Evolutionary conservation across 1,140 invertebrate species (phyloP), one percentile per base, ranked within the genome.

Genomic region (Ceratoteleas bidentatus): DNA sequence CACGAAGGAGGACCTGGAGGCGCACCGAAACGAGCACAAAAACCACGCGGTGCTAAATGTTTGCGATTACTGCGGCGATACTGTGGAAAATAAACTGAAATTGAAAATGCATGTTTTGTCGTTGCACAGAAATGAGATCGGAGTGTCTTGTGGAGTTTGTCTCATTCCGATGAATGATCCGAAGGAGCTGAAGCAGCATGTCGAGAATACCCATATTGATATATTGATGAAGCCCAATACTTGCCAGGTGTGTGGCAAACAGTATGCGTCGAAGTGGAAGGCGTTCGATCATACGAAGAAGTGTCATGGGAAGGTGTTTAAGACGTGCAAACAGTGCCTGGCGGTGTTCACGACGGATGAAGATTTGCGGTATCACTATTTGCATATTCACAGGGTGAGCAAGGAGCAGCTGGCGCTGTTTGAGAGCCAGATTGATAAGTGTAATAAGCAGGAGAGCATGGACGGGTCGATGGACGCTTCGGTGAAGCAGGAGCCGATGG

Each of bases 11-110:
- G 93, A 94, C 84, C 79, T 93, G 1, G 88, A 92, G 24, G 87
- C 89, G 6, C 94, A 94, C 84, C 86, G 88, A 16, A 90, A 91
- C 24, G 92, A 94, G 79, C 93, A 94, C 74, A 90, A 90, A 14
- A 88, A 90, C 79, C 88, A 88, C 11, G 87, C 85, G 1, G 91
- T 88, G 14, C 90, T 91, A 0, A 92, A 93, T 56, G 90, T 93
- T n/a, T 94, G 94, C 69, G 93, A 93, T 61, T 93, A 93, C 69
- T 94, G 94, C 70, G 94, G 92, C 3, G 94, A 94, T 79, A 90
- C 93, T 0, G 90, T 93, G 0, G 91, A 93, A 7, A 93, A 92
- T 69, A 93, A 93, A 75, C 85, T 93, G 0, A 94, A 93, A 75
- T 76, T 94, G 0, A 93, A 94, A 69, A 94, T 93, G 92, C 94